Evolutionary conservation across 2,113 vertebrate species (phyloP), one percentile per base, ranked within the genome.

Genomic region (Entelurus aequoreus): DNA sequence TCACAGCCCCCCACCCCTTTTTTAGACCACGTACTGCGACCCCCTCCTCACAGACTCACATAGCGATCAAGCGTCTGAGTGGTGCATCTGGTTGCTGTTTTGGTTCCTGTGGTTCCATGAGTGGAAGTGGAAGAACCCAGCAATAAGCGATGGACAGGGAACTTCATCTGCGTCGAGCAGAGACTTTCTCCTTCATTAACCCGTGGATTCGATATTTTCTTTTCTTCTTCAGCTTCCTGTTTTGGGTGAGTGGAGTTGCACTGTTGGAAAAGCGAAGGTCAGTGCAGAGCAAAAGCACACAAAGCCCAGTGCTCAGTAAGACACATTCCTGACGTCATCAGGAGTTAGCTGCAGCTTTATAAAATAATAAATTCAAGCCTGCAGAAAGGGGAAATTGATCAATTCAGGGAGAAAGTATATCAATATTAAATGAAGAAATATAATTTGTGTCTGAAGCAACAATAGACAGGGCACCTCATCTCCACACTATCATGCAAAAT

Each of bases 221-320:
- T 49, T 90, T 90, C 81, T 88, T 90, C 81, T 90, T 90, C 84
- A 91, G 90, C 80, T 90, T 91, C 70, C 65, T 90, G 14, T 92
- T 91, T 72, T 90, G 90, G 89, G 87, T 90, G 78, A 90, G 87
- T 89, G 49, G 35, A 71, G 52, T 42, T 36, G 1, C 19, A 5
- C 11, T 8, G 40, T 6, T 61, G 9, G 50, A 16, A 11, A 4
- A 16, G 37, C 10, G 37, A 38, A 44, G 12, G 12, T 15, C 21
- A 8, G n/a, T 44, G 10, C 36, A 5, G 13, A 72, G 13, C 62
- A 38, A 48, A 16, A 47, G 4, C 42, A 19, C 44, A 54, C 28
- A 38, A 47, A 16, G 59, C n/a, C 37, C 50, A 48, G 8, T 62
- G 67, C 63, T 11, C 0, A 44, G 28, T 63, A 50, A n/a, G 28